Evolutionary conservation across 2,888 invertebrate genomes (phyloP).

Genomic region (Rhorus exstirpatorius): DNA sequence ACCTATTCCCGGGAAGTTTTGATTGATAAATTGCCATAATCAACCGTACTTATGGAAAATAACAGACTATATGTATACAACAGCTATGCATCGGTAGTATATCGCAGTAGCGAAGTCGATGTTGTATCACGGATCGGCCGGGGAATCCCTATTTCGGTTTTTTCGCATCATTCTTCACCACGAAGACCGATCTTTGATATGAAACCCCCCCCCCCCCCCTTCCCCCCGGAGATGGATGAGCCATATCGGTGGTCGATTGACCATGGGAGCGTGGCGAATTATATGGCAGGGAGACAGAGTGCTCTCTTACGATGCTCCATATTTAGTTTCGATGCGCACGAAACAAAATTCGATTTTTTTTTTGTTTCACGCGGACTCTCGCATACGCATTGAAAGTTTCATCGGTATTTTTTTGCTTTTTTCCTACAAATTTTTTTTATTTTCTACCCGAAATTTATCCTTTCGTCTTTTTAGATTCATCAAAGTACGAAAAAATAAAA

Average conservation of each 20-base stretch:
- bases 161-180: constrained; percentile 43
- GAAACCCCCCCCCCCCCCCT: neutral
- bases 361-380: neutral
- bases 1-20: constrained; percentile 4
- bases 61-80: neutral
- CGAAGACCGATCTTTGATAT: constrained; percentile 23
- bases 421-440: too few species aligned
- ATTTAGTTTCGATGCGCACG: constrained; percentile 43
- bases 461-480: too few species aligned
- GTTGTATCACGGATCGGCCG: neutral
- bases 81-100: constrained; percentile 15
- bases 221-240: constrained; percentile 27
- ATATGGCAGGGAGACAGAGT: constrained; percentile 16
- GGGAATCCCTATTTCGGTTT: constrained; percentile 19
- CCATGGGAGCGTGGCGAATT: constrained; percentile 46
- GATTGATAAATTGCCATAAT: constrained; percentile 56
- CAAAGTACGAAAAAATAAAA: too few species aligned
- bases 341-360: constrained; percentile 26
- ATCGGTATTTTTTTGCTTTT: too few species aligned
- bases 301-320: constrained; percentile 12
- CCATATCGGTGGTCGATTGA: constrained; percentile 49
- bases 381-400: neutral
- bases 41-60: constrained; percentile 35
- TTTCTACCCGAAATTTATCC: neutral
- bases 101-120: constrained; percentile 10